Conservation (phyloP, 2,888 invertebrate genomes). For the Timema cristinae region DNA sequence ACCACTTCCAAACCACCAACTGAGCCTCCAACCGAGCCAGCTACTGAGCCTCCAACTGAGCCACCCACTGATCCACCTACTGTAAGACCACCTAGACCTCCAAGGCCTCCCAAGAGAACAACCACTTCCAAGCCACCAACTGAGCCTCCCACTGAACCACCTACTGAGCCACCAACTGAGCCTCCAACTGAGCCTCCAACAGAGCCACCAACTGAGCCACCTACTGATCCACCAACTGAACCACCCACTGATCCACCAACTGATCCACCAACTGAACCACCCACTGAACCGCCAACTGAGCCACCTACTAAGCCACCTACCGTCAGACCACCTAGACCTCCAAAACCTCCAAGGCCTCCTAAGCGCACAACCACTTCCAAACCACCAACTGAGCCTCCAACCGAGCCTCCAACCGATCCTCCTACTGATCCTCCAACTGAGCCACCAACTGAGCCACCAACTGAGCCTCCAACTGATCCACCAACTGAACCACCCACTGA, state of each 20-base stretch:
- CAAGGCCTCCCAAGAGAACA: background rate
- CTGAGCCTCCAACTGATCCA: background rate
- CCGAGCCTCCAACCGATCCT: background rate
- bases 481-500: background rate
- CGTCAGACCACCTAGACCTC: too few species aligned
- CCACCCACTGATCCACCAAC: background rate
- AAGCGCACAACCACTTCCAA: background rate
- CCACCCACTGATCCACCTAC: conserved; percentile 1
- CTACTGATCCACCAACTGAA: conserved; percentile 4
- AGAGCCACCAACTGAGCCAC: background rate
- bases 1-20: background rate
- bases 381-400: background rate
- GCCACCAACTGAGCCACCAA: conserved; percentile 5
- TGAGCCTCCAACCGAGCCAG: conserved; percentile 1
- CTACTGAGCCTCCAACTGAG: conserved; percentile 5
- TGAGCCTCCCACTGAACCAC: background rate
- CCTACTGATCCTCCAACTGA: conserved; percentile 10
- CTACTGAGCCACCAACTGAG: conserved; percentile 9
- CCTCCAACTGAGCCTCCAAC: conserved; percentile 9
- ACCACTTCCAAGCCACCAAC: background rate
- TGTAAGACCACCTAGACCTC: background rate
- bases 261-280: background rate
- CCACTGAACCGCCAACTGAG: background rate
- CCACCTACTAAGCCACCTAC: background rate
- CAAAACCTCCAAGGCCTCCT: too few species aligned